phyloP scores from a whole-genome alignment of 2,113 vertebrate genomes.

The Anhinga rufa region DNA sequence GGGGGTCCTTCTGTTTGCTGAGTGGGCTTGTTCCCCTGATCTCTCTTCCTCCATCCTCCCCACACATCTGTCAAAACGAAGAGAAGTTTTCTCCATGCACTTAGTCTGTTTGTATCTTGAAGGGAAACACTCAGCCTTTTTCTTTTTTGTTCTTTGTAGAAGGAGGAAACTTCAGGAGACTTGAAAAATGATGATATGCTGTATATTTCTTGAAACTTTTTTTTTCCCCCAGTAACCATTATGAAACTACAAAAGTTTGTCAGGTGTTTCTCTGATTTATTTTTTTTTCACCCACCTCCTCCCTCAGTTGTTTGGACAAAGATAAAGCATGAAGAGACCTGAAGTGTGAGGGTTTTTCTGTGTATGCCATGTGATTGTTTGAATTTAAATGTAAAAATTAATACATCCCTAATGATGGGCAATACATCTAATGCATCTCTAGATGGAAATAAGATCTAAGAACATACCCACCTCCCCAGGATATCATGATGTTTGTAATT shows the following conservation, averaged over 20 bases:
- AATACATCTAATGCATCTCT: not conserved
- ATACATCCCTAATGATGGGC: not conserved
- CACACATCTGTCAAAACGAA: not conserved
- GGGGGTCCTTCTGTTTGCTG: not conserved
- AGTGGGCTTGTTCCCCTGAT: not conserved
- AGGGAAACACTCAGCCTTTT: not conserved
- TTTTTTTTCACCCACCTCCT: not conserved
- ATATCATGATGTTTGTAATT: not conserved
- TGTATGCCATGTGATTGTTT: not conserved
- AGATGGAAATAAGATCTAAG: not conserved
- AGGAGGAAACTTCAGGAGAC: not conserved
- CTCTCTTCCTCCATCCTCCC: not conserved
- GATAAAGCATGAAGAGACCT: not conserved
- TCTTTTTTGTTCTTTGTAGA: not conserved
- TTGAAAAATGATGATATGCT: not conserved
- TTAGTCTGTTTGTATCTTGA: not conserved
- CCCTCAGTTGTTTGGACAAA: not conserved
- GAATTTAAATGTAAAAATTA: not conserved
- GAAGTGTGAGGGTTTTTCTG: not conserved
- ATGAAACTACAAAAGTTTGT: not conserved
- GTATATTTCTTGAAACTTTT: not conserved
- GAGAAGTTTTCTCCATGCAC: not conserved
- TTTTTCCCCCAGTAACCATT: not conserved
- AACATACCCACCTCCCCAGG: fast-evolving
- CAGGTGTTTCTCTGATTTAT: not conserved